Evolutionary conservation across 1,140 invertebrate species (phyloP).

Genomic region (Drosophila mayri): DNA sequence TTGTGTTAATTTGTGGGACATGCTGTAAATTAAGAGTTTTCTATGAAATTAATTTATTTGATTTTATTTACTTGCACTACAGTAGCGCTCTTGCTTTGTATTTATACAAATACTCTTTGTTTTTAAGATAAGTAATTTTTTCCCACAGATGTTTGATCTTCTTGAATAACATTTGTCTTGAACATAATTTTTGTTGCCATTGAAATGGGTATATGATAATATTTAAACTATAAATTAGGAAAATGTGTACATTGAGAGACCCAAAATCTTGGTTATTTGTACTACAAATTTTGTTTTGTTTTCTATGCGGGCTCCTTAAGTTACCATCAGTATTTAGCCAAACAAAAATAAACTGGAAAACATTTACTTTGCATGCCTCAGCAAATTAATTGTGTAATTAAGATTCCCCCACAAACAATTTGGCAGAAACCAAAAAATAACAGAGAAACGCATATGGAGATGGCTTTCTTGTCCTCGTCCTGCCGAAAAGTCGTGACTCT

Average conservation of each 20-base stretch:
- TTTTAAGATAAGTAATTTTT: neutral
- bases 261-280: slow-evolving; percentile 12
- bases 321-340: neutral
- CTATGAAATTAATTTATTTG: neutral
- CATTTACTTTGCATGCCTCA: slow-evolving; percentile 49
- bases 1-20: slow-evolving; percentile 19
- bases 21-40: slow-evolving; percentile 10
- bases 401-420: slow-evolving; percentile 49
- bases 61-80: neutral
- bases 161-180: neutral
- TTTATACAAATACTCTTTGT: neutral
- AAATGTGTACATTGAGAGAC: neutral
- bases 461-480: slow-evolving; percentile 33
- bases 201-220: neutral
- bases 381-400: slow-evolving; percentile 76
- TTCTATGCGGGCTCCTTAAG: neutral
- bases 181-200: slow-evolving; percentile 1
- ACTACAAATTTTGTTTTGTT: slow-evolving; percentile 6
- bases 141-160: neutral
- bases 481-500: slow-evolving; percentile 69
- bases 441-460: slow-evolving; percentile 59
- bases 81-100: neutral
- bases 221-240: slow-evolving; percentile 2
- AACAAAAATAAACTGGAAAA: slow-evolving; percentile 6
- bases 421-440: slow-evolving; percentile 7